phyloP scores from a whole-genome alignment of 2,113 vertebrate species.

The Pygoscelis adeliae region DNA sequence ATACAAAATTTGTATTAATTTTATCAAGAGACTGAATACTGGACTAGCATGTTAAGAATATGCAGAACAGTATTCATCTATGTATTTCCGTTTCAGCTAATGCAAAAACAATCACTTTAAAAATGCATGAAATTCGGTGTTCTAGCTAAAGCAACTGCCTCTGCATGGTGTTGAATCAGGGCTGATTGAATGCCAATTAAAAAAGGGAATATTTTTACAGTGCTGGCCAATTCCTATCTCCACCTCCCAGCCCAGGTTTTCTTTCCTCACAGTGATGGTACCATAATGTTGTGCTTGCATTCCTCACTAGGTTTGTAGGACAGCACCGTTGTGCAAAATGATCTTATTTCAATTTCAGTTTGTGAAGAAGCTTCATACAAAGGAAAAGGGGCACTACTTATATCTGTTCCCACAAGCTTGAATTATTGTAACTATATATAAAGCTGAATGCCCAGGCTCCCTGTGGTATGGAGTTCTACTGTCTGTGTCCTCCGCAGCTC shows the following conservation, averaged over 20 bases:
- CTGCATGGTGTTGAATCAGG: background rate
- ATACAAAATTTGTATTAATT: background rate
- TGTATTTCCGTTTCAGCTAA: background rate
- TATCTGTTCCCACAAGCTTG: background rate
- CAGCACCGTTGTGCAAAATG: background rate
- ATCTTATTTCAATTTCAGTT: background rate
- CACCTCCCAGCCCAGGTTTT: background rate
- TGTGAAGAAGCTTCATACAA: background rate
- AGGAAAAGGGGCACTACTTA: rapidly evolving
- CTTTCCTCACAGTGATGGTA: background rate
- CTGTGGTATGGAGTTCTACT: no score
- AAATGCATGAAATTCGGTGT: background rate
- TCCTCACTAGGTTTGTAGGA: background rate
- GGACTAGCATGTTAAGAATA: background rate
- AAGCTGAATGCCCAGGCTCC: background rate
- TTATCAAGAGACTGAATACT: background rate
- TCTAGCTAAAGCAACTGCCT: background rate
- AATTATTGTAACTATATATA: background rate
- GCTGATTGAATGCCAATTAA: background rate
- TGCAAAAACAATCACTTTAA: background rate
- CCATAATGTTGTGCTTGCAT: background rate
- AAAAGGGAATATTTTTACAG: background rate
- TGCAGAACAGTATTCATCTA: background rate
- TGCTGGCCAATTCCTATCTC: background rate
- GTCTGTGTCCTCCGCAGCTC: background rate